phyloP scores from a whole-genome alignment of 2,113 vertebrate genomes.

The Engystomops pustulosus region DNA sequence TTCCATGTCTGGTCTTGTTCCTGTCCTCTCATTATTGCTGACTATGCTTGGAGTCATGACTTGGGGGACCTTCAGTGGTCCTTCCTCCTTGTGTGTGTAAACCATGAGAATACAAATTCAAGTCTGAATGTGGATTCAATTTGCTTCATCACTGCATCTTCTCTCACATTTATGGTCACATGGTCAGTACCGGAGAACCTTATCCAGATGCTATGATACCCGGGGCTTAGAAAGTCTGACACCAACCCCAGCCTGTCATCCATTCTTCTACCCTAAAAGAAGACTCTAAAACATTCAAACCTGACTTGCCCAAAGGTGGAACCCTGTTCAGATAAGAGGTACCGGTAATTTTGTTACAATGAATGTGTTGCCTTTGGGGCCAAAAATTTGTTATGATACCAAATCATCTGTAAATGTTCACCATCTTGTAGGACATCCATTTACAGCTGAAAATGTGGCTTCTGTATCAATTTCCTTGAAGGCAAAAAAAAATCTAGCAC shows the following conservation, averaged over 20 bases:
- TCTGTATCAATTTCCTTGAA: neutral
- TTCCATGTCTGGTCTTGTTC: too few relatives aligned
- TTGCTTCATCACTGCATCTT: too few relatives aligned
- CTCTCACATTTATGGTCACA: too few relatives aligned
- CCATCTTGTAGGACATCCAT: neutral
- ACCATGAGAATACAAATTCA: too few relatives aligned
- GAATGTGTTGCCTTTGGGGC: neutral
- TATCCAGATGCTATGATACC: too few relatives aligned
- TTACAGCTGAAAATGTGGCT: neutral
- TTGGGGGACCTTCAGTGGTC: too few relatives aligned
- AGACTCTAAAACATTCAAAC: neutral
- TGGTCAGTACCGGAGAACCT: too few relatives aligned
- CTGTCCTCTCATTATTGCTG: too few relatives aligned
- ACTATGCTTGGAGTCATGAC: too few relatives aligned
- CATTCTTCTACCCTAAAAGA: neutral
- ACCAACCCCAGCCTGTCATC: neutral
- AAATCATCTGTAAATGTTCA: neutral
- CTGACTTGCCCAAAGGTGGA: neutral
- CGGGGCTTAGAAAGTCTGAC: too few relatives aligned
- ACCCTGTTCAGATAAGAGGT: neutral
- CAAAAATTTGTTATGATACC: neutral
- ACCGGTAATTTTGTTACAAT: neutral
- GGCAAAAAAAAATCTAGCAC: neutral
- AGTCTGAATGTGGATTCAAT: too few relatives aligned
- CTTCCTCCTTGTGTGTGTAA: too few relatives aligned